phyloP scores from a whole-genome alignment of 2,113 vertebrate genomes.

The Empidonax alnorum region DNA sequence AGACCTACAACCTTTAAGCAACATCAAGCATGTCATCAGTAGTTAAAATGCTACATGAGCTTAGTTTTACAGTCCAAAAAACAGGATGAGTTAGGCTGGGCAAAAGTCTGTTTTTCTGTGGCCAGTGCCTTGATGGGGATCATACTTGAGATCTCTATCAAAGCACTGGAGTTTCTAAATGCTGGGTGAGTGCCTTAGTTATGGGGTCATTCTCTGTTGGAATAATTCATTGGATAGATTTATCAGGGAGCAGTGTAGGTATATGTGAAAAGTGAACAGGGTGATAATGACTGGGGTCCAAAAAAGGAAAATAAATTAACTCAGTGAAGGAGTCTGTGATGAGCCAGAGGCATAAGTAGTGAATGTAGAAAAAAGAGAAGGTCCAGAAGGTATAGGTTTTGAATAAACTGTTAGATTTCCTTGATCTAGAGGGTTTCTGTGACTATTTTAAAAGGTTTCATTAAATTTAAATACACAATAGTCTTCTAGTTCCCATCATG shows the following conservation, averaged over 20 bases:
- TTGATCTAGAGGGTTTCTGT: background rate
- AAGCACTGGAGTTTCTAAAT: background rate
- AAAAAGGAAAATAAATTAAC: background rate
- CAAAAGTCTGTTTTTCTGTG: background rate
- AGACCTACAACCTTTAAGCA: background rate
- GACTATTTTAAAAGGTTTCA: background rate
- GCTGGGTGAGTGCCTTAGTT: background rate
- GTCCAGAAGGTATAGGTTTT: background rate
- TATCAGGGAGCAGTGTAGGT: background rate
- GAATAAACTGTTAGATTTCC: background rate
- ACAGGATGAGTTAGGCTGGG: background rate
- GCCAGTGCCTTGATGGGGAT: background rate
- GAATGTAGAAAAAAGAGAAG: background rate
- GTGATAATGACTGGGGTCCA: background rate
- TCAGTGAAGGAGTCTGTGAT: background rate
- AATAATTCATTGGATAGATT: background rate
- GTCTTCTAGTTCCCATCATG: background rate
- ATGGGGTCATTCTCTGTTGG: background rate
- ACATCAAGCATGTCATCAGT: accelerated
- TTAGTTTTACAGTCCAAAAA: background rate
- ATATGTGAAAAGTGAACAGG: background rate
- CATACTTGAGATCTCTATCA: background rate
- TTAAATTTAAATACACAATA: background rate
- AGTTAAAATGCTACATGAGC: background rate
- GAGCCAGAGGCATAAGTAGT: background rate